Conservation (phyloP, 2,888 invertebrate species). For the Chironomus riparius region DNA sequence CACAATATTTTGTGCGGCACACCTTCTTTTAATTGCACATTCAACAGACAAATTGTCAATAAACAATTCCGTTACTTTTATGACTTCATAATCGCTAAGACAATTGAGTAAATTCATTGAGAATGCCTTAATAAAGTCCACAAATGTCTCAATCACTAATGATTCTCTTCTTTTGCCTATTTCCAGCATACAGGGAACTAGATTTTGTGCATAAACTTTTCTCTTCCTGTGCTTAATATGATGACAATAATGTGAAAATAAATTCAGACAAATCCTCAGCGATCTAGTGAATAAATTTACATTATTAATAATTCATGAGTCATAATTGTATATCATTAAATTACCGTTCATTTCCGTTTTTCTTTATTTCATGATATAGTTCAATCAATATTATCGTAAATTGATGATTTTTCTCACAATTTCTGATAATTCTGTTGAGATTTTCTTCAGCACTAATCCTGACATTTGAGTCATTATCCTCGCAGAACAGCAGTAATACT, state of each 20-base stretch:
- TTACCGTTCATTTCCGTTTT: conserved; percentile 52
- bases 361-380: conserved; percentile 72
- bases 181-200: conserved; percentile 63
- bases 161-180: conserved; percentile 60
- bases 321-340: not conserved
- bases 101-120: conserved; percentile 39
- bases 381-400: conserved; percentile 68
- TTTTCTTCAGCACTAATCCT: conserved; percentile 75
- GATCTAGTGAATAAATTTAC: conserved; percentile 44
- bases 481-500: conserved; percentile 59
- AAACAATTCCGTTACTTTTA: conserved; percentile 40
- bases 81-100: conserved; percentile 39
- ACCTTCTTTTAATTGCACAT: conserved; percentile 70
- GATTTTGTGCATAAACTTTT: conserved; percentile 64
- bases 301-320: not conserved
- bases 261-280: conserved; percentile 63
- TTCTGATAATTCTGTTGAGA: conserved; percentile 65
- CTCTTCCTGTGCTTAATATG: conserved; percentile 69
- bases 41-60: conserved; percentile 42
- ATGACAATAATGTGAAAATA: conserved; percentile 67
- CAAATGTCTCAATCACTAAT: conserved; percentile 38
- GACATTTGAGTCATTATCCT: conserved; percentile 69
- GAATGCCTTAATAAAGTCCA: conserved; percentile 40
- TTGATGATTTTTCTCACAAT: conserved; percentile 52
- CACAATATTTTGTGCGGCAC: conserved; percentile 71